Evolutionary conservation across 2,797 vertebrate genomes (phyloP).

Genomic region (Enteromius thamalakanensis): DNA sequence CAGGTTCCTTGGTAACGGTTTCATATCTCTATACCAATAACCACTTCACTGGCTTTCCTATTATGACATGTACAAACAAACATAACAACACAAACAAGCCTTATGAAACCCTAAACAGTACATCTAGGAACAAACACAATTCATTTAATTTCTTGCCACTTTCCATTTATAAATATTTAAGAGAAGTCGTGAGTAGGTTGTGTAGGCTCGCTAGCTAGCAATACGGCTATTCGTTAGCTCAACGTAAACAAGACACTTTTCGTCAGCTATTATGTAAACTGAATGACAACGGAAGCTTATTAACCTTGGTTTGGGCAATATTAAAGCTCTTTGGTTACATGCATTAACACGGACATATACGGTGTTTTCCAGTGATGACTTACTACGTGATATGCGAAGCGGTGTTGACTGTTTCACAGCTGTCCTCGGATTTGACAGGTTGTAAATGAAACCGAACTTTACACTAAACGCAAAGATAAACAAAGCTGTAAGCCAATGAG

Average conservation of each 20-base stretch:
- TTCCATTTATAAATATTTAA: constrained; percentile 20
- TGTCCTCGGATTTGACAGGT: constrained; percentile 66
- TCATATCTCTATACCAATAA: background rate
- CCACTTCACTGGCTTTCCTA: background rate
- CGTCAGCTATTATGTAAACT: background rate
- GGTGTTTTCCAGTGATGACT: constrained; percentile 20
- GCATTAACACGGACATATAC: background rate
- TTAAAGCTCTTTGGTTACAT: background rate
- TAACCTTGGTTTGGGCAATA: background rate
- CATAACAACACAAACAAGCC: background rate
- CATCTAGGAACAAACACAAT: no score
- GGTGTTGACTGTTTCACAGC: constrained; percentile 37
- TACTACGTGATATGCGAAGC: constrained; percentile 34
- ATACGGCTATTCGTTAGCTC: constrained; percentile 47
- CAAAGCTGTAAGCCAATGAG: constrained; percentile 47
- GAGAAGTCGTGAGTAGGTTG: background rate
- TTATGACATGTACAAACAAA: background rate
- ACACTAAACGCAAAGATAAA: constrained; percentile 36
- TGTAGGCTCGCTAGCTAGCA: constrained; percentile 33
- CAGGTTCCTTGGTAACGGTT: constrained; percentile 20
- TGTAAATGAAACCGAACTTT: constrained; percentile 67
- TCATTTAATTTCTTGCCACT: background rate
- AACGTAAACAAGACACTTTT: constrained; percentile 31
- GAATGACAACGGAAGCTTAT: constrained; percentile 3
- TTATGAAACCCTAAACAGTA: background rate